A percentile compares a stretch with the other conserved stretches of the same genome.
Conservation (phyloP, 2,888 invertebrate species). For the Thera obeliscata region DNA sequence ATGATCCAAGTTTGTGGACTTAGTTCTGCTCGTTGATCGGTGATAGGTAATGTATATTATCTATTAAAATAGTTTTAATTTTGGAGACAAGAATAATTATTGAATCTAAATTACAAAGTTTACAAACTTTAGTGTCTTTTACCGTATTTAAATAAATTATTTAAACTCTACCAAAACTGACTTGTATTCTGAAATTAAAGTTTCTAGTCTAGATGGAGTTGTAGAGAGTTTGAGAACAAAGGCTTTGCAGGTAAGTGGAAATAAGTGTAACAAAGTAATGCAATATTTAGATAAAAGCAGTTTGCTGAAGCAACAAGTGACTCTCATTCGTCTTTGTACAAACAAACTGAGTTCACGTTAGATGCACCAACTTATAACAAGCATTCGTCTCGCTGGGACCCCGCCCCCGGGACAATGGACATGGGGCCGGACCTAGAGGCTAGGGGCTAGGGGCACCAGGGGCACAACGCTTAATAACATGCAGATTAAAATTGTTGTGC, state of each 20-base stretch:
- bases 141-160: too few relatives aligned
- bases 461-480: too few relatives aligned
- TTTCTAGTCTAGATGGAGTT: neutral
- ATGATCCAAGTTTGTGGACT: neutral
- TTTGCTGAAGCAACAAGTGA: slow-evolving; percentile 39
- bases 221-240: neutral
- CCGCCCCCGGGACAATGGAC: slow-evolving; percentile 20
- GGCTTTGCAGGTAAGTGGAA: neutral
- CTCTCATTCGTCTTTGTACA: slow-evolving; percentile 44
- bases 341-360: slow-evolving; percentile 44
- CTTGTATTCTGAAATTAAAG: neutral
- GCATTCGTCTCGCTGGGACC: slow-evolving; percentile 43
- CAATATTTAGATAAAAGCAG: slow-evolving; percentile 7
- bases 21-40: neutral
- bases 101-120: too few relatives aligned
- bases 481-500: too few relatives aligned
- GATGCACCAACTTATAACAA: slow-evolving; percentile 47
- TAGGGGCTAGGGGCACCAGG: neutral
- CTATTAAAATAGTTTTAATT: too few relatives aligned
- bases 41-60: neutral
- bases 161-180: neutral
- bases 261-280: neutral
- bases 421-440: slow-evolving; percentile 2
- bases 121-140: too few relatives aligned
- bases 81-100: too few relatives aligned